Conservation (phyloP, 2,797 vertebrate species). For the Pelodytes ibericus region DNA sequence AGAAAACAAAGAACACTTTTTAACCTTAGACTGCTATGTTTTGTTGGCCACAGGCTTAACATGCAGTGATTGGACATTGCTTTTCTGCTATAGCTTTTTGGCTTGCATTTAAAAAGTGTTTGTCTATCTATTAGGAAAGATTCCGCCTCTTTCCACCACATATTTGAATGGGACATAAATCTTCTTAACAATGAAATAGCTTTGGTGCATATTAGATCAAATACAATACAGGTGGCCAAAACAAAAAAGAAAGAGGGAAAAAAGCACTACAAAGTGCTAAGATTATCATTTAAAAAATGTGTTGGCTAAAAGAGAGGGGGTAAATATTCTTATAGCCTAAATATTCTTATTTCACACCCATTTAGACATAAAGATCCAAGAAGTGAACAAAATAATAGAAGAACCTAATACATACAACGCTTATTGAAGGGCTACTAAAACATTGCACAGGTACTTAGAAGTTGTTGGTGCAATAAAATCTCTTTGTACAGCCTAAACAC, state of each 20-base stretch:
- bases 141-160: neutral
- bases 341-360: no score
- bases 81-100: constrained; percentile 12
- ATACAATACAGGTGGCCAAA: neutral
- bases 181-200: neutral
- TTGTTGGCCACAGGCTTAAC: constrained; percentile 21
- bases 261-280: neutral
- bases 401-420: no score
- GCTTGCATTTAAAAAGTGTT: constrained; percentile 13
- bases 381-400: no score
- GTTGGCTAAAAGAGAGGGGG: no score
- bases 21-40: constrained; percentile 37
- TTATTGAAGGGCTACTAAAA: no score
- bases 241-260: neutral
- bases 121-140: constrained; percentile 28
- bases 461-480: no score
- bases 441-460: no score
- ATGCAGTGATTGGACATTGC: constrained; percentile 10
- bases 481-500: no score
- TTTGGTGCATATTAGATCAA: neutral
- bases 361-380: no score
- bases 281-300: no score
- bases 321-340: no score
- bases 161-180: constrained; percentile 31
- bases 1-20: constrained; percentile 42